A percentile compares a stretch with the other conserved stretches of the same genome.
Evolutionary conservation across 2,113 vertebrate genomes (phyloP).

Genomic region (Ailuropoda melanoleuca): DNA sequence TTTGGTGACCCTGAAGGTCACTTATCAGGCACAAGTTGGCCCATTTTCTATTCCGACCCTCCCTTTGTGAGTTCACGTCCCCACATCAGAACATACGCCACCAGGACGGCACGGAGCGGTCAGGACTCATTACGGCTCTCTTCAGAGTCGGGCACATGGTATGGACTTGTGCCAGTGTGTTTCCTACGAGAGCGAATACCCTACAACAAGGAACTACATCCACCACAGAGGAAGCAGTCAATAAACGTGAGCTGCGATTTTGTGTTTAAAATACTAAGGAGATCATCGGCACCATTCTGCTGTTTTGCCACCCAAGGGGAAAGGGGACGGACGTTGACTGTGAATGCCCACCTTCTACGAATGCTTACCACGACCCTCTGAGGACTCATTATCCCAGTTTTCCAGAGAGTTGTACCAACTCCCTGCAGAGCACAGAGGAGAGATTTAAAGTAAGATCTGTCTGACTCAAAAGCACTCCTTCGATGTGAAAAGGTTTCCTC

Average conservation of each 20-base stretch:
- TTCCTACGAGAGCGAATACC: neutral
- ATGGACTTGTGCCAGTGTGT: neutral
- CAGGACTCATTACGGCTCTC: accelerated
- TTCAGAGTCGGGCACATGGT: neutral
- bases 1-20: neutral
- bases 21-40: neutral
- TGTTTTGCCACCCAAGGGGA: neutral
- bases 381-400: neutral
- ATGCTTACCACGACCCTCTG: accelerated
- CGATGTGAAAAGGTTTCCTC: neutral
- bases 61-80: accelerated
- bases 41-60: neutral
- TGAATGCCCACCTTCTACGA: too few species aligned
- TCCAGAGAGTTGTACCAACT: neutral
- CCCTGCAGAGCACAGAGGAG: accelerated
- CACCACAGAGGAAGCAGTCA: accelerated
- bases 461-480: accelerated
- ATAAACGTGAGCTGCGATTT: neutral
- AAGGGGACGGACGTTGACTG: neutral
- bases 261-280: neutral
- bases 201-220: too few species aligned
- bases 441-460: neutral
- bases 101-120: accelerated
- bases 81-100: accelerated
- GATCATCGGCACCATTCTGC: accelerated